These are phyloP conservation scores for Ceratothoa steindachneri DNA, from an alignment of 2,888 invertebrate species.

Conservation along the genomic window DNA sequence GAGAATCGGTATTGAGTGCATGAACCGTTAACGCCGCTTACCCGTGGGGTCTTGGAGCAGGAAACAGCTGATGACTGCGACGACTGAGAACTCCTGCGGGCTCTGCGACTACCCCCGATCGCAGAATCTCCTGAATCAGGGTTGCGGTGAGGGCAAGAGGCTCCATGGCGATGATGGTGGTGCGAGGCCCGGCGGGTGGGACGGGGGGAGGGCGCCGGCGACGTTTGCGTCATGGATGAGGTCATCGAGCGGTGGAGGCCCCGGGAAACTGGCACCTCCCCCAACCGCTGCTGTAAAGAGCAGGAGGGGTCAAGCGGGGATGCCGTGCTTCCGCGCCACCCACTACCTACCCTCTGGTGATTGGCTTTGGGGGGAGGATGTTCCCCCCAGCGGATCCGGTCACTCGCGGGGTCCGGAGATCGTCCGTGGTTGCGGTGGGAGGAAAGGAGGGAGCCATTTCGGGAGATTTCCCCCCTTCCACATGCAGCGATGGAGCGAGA, in stretches of 20 bases:
- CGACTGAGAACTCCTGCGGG: slow-evolving; percentile 42
- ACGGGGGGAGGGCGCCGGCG: slow-evolving; percentile 38
- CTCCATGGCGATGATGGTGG: slow-evolving; percentile 16
- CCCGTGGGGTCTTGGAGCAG: slow-evolving; percentile 15
- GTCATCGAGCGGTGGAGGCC: slow-evolving; percentile 9
- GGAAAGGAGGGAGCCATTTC: background rate
- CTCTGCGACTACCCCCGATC: slow-evolving; percentile 25
- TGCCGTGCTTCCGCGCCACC: background rate
- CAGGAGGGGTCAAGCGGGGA: background rate
- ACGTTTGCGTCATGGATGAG: slow-evolving; percentile 32
- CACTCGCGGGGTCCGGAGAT: background rate
- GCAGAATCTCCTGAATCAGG: slow-evolving; percentile 20
- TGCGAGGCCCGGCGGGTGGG: slow-evolving; percentile 27
- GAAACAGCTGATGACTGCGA: slow-evolving; percentile 43
- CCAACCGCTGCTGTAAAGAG: background rate
- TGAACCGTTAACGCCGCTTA: too few species aligned
- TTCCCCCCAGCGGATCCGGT: background rate
- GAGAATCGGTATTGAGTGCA: too few species aligned
- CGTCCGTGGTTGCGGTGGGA: background rate
- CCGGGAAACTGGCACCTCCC: background rate
- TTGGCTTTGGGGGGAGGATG: too few species aligned
- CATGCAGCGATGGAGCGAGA: background rate
- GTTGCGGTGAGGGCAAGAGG: slow-evolving; percentile 28
- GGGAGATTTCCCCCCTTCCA: too few species aligned
- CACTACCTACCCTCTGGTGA: background rate